Conservation (phyloP, 2,888 invertebrate species). For the Brenthis daphne region DNA sequence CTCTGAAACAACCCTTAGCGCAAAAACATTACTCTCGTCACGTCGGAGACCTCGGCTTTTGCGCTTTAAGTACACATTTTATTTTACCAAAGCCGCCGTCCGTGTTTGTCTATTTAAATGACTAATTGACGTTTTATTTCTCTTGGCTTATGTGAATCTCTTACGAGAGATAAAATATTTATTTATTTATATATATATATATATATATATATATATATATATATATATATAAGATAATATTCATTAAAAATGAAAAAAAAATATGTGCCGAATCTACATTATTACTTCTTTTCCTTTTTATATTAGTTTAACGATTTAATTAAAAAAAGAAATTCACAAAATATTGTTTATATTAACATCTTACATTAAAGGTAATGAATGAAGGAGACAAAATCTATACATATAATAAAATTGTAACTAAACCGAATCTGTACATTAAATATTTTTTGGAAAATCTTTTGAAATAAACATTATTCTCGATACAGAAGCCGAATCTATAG, state of each 20-base stretch:
- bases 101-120: constrained; percentile 28
- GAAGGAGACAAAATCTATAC: no score
- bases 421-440: no score
- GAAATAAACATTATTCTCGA: no score
- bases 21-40: constrained; percentile 46
- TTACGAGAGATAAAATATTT: not conserved
- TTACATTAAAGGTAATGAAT: no score
- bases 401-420: no score
- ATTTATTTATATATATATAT: no score
- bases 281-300: not conserved
- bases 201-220: no score
- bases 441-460: no score
- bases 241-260: not conserved
- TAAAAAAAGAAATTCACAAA: no score
- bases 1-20: constrained; percentile 48
- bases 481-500: no score
- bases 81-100: constrained; percentile 3
- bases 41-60: constrained; percentile 38
- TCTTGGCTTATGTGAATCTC: constrained; percentile 1
- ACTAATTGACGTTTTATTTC: constrained; percentile 19
- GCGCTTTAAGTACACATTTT: constrained; percentile 40
- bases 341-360: no score
- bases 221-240: not conserved
- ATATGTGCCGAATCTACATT: not conserved
- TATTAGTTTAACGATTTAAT: no score